These are phyloP conservation scores for Larimichthys crocea DNA, from an alignment of 2,113 vertebrate species.

Conservation along the genomic window DNA sequence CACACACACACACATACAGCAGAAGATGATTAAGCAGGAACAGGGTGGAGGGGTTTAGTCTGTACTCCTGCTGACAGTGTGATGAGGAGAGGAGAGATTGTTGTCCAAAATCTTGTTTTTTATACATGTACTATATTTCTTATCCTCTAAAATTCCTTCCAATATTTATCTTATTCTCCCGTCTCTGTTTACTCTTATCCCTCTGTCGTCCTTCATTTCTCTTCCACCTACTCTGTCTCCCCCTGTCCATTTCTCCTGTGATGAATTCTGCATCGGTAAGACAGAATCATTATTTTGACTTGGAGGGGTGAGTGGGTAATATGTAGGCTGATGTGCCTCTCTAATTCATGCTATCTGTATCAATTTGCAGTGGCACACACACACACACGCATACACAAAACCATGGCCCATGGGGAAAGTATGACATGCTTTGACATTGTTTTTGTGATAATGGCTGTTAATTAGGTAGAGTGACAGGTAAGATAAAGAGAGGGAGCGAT, in stretches of 20 bases:
- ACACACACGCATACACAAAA: not conserved
- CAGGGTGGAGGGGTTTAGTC: slow-evolving; percentile 35
- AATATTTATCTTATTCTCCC: slow-evolving; percentile 26
- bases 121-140: slow-evolving; percentile 10
- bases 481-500: slow-evolving; percentile 12
- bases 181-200: slow-evolving; percentile 14
- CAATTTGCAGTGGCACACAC: slow-evolving; percentile 52
- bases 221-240: slow-evolving; percentile 1
- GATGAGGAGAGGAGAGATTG: slow-evolving; percentile 32
- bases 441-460: slow-evolving; percentile 42
- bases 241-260: slow-evolving; percentile 19
- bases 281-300: slow-evolving; percentile 57
- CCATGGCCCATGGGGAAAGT: slow-evolving; percentile 32
- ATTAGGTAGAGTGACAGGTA: slow-evolving; percentile 46
- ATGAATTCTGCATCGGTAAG: slow-evolving; percentile 36
- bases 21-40: slow-evolving; percentile 47
- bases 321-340: slow-evolving; percentile 45
- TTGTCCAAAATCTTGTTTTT: slow-evolving; percentile 24
- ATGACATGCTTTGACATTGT: slow-evolving; percentile 39
- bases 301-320: slow-evolving; percentile 32
- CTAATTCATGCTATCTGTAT: slow-evolving; percentile 58
- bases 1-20: slow-evolving; percentile 23
- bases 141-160: slow-evolving; percentile 33
- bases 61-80: slow-evolving; percentile 59
- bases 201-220: slow-evolving; percentile 8